These are phyloP conservation scores for Phalangium opilio DNA, from an alignment of 2,888 invertebrate genomes.

Conservation along the genomic window DNA sequence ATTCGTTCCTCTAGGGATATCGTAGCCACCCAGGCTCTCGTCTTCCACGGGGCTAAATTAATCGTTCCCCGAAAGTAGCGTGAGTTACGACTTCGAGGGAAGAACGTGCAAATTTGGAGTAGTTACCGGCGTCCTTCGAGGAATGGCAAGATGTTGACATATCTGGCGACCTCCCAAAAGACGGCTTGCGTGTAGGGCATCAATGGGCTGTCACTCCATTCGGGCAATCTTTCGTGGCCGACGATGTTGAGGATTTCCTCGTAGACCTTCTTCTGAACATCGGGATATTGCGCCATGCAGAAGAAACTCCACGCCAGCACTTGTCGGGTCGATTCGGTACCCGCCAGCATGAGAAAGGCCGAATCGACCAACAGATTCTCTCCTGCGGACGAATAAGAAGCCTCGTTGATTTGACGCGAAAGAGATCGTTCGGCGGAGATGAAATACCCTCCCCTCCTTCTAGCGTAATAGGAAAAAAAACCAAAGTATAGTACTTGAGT, in stretches of 20 bases:
- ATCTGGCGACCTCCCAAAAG: slow-evolving; percentile 55
- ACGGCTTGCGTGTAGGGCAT: slow-evolving; percentile 66
- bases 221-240: slow-evolving; percentile 39
- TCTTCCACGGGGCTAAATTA: too few species aligned
- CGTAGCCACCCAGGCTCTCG: too few species aligned
- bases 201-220: slow-evolving; percentile 43
- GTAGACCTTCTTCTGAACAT: slow-evolving; percentile 25
- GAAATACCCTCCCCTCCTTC: too few species aligned
- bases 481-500: too few species aligned
- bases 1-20: too few species aligned
- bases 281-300: slow-evolving; percentile 40
- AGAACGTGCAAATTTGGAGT: too few species aligned
- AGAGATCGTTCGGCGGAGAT: too few species aligned
- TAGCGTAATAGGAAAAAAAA: too few species aligned
- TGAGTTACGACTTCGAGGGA: too few species aligned
- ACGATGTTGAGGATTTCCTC: slow-evolving; percentile 43
- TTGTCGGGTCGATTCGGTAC: slow-evolving; percentile 9
- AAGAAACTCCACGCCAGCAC: slow-evolving; percentile 32
- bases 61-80: too few species aligned
- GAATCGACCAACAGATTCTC: slow-evolving; percentile 8
- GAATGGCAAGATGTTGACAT: slow-evolving; percentile 38
- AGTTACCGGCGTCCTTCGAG: slow-evolving; percentile 8
- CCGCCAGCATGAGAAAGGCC: slow-evolving; percentile 10
- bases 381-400: too few species aligned
- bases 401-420: too few species aligned